phyloP scores from a whole-genome alignment of 2,888 invertebrate species.

The Nudaria mundana region DNA sequence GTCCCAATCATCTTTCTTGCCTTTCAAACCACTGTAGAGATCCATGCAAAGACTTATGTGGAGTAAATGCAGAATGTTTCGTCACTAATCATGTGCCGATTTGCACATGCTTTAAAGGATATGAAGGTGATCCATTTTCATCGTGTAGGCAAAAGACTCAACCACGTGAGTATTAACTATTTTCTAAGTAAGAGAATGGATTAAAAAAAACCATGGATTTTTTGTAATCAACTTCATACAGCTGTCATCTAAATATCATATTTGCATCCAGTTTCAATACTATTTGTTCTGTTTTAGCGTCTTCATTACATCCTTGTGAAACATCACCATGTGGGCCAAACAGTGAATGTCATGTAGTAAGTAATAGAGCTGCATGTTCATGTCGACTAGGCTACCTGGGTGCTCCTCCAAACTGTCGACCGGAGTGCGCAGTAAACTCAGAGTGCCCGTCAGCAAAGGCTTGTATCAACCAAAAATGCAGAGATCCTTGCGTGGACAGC shows the following conservation, averaged over 20 bases:
- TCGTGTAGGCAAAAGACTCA: constrained; percentile 84
- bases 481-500: constrained; percentile 88
- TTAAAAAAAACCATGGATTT: too few species aligned
- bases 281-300: constrained; percentile 25
- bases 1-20: constrained; percentile 88
- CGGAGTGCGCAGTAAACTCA: constrained; percentile 88
- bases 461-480: constrained; percentile 88
- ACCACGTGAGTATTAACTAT: constrained; percentile 76
- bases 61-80: constrained; percentile 89
- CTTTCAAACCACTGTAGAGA: constrained; percentile 92
- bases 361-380: constrained; percentile 87
- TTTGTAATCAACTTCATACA: too few species aligned
- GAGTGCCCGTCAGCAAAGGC: constrained; percentile 88
- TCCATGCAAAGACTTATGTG: constrained; percentile 92
- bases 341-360: constrained; percentile 86
- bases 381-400: constrained; percentile 86
- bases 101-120: constrained; percentile 89
- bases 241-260: too few species aligned
- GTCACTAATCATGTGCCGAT: constrained; percentile 91
- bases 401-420: constrained; percentile 87
- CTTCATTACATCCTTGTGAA: constrained; percentile 83
- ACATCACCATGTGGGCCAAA: constrained; percentile 90
- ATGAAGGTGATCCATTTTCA: constrained; percentile 91
- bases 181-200: too few species aligned
- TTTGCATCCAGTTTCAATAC: too few species aligned